Evolutionary conservation across 2,888 invertebrate species (phyloP), one percentile per base, ranked within the genome.

Genomic region (Athalia rosae): DNA sequence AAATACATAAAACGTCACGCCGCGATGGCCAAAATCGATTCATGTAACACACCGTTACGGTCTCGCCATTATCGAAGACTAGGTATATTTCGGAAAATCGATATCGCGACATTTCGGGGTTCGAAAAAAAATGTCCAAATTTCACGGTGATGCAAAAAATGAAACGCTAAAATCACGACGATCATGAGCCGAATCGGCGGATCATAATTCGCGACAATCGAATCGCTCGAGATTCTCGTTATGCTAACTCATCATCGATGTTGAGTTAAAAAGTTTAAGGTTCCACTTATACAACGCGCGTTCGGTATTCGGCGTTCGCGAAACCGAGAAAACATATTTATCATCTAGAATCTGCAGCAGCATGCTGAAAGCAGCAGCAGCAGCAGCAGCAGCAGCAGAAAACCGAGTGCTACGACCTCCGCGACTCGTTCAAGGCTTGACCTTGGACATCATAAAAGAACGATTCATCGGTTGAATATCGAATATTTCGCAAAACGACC

Each of bases 301-400:
- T 4, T 9, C 13, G 61, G 13, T 28, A 8, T 4, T 5, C n/a
- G 67, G 28, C 15, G 59, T n/a, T 41, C 28, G 73, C 48, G 50
- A 74, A 74, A 59, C 61, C 28, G 48, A 61, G 73, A 61, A 74
- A 74, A 74, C 73, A 74, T 74, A 74, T 74, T 74, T 61, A 74
- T 74, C 73, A 74, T 74, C 73, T 15, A 48, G 73, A 61, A 74
- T 74, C 73, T 59, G 47, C 53, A 13, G 28, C 28, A 28, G 28
- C 28, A 2, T 2, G 28, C 28, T 28, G 28, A 28, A 28, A 28
- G 28, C 28, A 28, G 28, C 28, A 28, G 28, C 28, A 28, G 28
- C 28, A 28, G 28, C 28, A 28, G 1, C 28, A 2, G 28, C 28
- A 28, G 28, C 28, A 28, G 28, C 28, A 28, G 28, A 28, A 28